Conservation (phyloP, 2,888 invertebrate species). For the Amitus sp. region DNA sequence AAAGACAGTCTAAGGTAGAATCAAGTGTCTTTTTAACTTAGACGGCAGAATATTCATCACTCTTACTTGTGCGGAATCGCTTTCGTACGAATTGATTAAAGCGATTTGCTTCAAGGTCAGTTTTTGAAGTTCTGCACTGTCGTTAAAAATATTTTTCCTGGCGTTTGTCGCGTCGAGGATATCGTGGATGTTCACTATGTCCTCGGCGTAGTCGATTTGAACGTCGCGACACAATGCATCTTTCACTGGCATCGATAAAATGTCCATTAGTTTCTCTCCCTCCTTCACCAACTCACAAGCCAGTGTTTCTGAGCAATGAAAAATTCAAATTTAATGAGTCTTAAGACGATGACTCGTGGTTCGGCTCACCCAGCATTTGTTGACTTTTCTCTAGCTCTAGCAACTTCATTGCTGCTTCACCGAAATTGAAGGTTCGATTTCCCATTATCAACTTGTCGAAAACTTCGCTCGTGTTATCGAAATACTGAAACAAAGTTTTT, state of each 20-base stretch:
- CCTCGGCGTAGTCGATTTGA: slow-evolving; percentile 76
- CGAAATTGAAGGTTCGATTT: slow-evolving; percentile 70
- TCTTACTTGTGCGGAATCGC: slow-evolving; percentile 75
- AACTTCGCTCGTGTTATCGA: slow-evolving; percentile 74
- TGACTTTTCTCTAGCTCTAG: slow-evolving; percentile 72
- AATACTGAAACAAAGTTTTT: slow-evolving; percentile 66
- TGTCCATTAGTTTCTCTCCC: slow-evolving; percentile 81
- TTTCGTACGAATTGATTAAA: slow-evolving; percentile 80
- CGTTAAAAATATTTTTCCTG: slow-evolving; percentile 77
- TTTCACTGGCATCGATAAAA: slow-evolving; percentile 81
- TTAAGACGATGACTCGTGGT: not conserved
- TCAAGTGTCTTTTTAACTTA: too few species aligned
- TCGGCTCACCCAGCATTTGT: slow-evolving; percentile 69
- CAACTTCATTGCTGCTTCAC: slow-evolving; percentile 69
- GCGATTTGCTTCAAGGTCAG: slow-evolving; percentile 82
- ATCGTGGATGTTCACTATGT: slow-evolving; percentile 78
- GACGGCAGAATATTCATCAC: too few species aligned
- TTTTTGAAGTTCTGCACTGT: slow-evolving; percentile 80
- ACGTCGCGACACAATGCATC: slow-evolving; percentile 79
- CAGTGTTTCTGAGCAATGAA: slow-evolving; percentile 73
- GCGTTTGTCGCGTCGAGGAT: slow-evolving; percentile 77
- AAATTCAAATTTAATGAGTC: too few species aligned
- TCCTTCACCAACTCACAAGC: slow-evolving; percentile 77
- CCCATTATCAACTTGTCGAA: slow-evolving; percentile 76
- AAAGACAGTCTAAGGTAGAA: too few species aligned